Conservation (phyloP, 2,113 vertebrate species). For the Syngnathoides biaculeatus region DNA sequence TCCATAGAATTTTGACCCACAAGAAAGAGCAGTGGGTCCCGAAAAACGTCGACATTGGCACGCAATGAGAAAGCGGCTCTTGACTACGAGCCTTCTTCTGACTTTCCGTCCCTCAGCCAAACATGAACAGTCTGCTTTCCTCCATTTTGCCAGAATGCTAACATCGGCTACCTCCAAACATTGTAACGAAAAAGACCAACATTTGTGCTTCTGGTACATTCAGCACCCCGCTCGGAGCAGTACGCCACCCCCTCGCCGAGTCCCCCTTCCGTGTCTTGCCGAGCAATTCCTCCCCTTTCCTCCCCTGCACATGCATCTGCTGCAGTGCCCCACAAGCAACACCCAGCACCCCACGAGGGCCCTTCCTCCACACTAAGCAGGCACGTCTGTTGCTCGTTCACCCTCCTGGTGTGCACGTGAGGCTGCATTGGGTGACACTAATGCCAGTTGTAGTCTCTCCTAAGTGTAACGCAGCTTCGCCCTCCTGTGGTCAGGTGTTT, state of each 20-base stretch:
- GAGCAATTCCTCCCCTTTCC: background rate
- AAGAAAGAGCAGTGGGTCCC: background rate
- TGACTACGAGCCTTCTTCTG: background rate
- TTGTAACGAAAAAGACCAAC: slow-evolving; percentile 6
- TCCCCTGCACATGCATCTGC: slow-evolving; percentile 12
- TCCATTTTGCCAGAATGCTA: slow-evolving; percentile 31
- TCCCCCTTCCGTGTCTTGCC: slow-evolving; percentile 1
- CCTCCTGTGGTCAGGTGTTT: slow-evolving; percentile 83
- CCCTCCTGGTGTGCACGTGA: slow-evolving; percentile 63
- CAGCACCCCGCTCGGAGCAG: slow-evolving; percentile 48
- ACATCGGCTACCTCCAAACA: slow-evolving; percentile 38
- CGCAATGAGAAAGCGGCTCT: background rate
- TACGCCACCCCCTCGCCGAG: background rate
- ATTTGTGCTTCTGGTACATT: slow-evolving; percentile 16
- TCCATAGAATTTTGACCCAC: too few relatives aligned
- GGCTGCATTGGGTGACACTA: slow-evolving; percentile 74
- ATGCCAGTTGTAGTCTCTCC: slow-evolving; percentile 80
- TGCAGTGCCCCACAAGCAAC: slow-evolving; percentile 30
- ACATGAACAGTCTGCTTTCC: slow-evolving; percentile 23
- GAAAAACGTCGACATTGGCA: background rate
- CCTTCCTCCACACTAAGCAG: slow-evolving; percentile 64
- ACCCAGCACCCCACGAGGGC: slow-evolving; percentile 31
- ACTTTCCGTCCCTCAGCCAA: slow-evolving; percentile 9
- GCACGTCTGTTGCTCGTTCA: slow-evolving; percentile 71
- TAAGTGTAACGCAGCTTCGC: slow-evolving; percentile 80